A percentile compares a stretch with the other conserved stretches of the same genome.
phyloP scores from a whole-genome alignment of 1,140 invertebrate species.

The Trichonephila clavata region DNA sequence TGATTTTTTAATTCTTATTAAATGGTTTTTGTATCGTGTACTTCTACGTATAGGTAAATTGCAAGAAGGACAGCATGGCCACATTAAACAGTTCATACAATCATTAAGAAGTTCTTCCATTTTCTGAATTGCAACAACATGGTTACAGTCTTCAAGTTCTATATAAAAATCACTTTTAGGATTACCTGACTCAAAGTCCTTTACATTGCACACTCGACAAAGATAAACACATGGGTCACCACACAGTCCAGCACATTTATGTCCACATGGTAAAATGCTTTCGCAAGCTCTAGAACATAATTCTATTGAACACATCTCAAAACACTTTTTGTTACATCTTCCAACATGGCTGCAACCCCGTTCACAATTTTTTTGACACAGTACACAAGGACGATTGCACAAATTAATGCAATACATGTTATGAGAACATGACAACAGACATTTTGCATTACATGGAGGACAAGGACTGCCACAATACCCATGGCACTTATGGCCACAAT shows the following conservation, averaged over 20 bases:
- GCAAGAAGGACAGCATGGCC: slow-evolving; percentile 63
- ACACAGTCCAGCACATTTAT: slow-evolving; percentile 81
- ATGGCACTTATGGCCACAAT: slow-evolving; percentile 83
- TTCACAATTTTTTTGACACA: slow-evolving; percentile 22
- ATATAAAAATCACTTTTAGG: slow-evolving; percentile 82
- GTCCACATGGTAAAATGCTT: slow-evolving; percentile 82
- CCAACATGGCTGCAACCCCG: slow-evolving; percentile 13
- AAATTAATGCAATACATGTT: slow-evolving; percentile 6
- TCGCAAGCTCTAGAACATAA: slow-evolving; percentile 78
- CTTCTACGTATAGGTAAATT: not conserved
- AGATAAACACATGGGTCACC: slow-evolving; percentile 59
- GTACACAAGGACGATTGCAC: slow-evolving; percentile 54
- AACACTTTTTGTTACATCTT: slow-evolving; percentile 30
- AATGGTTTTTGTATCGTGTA: slow-evolving; percentile 38
- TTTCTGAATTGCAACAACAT: slow-evolving; percentile 84
- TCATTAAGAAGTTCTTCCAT: slow-evolving; percentile 83
- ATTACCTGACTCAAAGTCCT: slow-evolving; percentile 80
- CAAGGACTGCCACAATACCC: slow-evolving; percentile 75
- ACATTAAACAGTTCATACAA: slow-evolving; percentile 77
- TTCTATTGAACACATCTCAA: slow-evolving; percentile 60
- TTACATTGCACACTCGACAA: slow-evolving; percentile 37
- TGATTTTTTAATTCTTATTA: slow-evolving; percentile 8
- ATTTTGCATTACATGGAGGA: slow-evolving; percentile 81
- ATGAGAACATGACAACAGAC: slow-evolving; percentile 77
- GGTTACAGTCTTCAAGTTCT: slow-evolving; percentile 85